Evolutionary conservation across 37 sponge, comb jelly and placozoan genomes (phyloP).

Genomic region (Hexactinellida sp.): DNA sequence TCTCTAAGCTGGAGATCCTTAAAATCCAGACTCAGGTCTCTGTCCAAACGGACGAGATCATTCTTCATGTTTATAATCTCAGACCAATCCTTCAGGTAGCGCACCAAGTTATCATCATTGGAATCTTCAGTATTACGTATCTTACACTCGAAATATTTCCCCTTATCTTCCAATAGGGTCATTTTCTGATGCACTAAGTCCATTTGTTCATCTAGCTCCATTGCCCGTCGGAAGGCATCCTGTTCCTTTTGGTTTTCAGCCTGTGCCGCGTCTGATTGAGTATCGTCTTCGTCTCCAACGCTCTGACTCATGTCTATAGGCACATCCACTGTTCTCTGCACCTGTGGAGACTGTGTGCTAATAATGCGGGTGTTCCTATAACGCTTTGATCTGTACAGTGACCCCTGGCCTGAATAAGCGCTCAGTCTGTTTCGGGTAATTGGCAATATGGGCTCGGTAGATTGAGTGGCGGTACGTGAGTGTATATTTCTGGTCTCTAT

Average conservation of each 20-base stretch:
- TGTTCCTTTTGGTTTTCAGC: slow-evolving; percentile 11
- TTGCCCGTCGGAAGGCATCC: background rate
- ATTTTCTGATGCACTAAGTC: slow-evolving; percentile 11
- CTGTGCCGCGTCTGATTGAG: background rate
- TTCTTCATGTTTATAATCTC: background rate
- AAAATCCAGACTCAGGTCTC: slow-evolving; percentile 1
- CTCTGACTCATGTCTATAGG: background rate
- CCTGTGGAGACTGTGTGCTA: background rate
- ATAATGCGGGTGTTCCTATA: background rate
- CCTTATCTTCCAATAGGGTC: background rate
- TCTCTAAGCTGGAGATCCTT: background rate
- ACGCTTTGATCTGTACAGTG: background rate
- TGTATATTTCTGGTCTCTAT: background rate
- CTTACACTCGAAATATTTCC: background rate
- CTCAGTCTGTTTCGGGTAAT: background rate
- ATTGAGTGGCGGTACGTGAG: background rate
- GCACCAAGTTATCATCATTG: background rate
- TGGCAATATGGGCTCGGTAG: background rate
- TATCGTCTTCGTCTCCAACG: background rate
- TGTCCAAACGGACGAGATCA: background rate
- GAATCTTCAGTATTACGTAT: background rate
- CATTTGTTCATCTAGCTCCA: background rate
- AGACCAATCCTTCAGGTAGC: background rate
- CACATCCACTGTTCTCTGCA: too few relatives aligned
- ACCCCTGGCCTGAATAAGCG: background rate